Conservation (phyloP, 2,888 invertebrate genomes). For the Drosophila testacea region DNA sequence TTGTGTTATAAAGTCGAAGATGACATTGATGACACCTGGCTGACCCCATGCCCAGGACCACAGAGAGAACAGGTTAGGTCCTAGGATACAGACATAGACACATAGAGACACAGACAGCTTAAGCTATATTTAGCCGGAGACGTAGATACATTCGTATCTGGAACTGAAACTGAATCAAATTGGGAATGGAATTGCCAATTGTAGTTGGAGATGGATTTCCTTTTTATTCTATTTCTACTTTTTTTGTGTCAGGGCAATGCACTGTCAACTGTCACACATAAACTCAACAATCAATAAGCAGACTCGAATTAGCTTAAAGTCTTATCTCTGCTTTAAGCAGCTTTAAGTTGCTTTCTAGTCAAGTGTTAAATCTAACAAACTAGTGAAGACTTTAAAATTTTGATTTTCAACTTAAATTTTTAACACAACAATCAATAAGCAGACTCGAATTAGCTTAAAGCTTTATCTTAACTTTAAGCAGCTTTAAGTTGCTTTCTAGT, state of each 20-base stretch:
- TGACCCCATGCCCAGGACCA: conserved; percentile 52
- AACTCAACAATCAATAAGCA: conserved; percentile 35
- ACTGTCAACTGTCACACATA: conserved; percentile 39
- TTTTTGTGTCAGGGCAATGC: conserved; percentile 37
- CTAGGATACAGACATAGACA: conserved; percentile 2
- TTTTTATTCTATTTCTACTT: neutral
- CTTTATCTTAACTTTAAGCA: neutral
- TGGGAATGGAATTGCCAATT: conserved; percentile 18
- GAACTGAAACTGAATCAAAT: conserved; percentile 25
- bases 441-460: conserved; percentile 9
- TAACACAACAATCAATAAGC: conserved; percentile 36
- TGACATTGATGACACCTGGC: conserved; percentile 80
- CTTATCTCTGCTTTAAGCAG: neutral
- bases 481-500: too few species aligned
- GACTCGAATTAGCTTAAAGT: conserved; percentile 8
- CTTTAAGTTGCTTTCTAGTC: too few species aligned
- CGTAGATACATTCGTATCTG: conserved; percentile 5
- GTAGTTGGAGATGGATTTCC: neutral
- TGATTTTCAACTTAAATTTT: too few species aligned
- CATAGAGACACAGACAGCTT: conserved; percentile 68
- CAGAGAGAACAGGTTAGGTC: too few species aligned
- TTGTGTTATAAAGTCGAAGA: conserved; percentile 81
- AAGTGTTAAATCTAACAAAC: too few species aligned
- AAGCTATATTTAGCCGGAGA: conserved; percentile 63
- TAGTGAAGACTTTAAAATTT: too few species aligned